Percentiles rank a stretch among this genome's conserved stretches.
phyloP scores from a whole-genome alignment of 2,113 vertebrate genomes.

The Vidua chalybeata region DNA sequence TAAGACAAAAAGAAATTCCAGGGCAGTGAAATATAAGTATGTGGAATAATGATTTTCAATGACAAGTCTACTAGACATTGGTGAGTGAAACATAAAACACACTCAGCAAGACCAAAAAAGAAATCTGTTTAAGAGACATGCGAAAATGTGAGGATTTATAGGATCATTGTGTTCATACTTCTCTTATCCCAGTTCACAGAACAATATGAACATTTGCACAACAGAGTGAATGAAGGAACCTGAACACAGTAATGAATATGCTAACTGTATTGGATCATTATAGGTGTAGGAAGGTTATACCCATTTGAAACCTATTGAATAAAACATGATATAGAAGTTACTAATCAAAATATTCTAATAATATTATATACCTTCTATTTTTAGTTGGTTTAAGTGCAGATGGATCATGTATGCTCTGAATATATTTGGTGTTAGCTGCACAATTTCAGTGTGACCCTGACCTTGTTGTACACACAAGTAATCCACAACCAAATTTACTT shows the following conservation, averaged over 20 bases:
- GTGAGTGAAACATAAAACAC: not conserved
- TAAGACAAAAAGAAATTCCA: not conserved
- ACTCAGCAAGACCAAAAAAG: not conserved
- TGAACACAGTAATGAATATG: constrained; percentile 15
- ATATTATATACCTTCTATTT: not conserved
- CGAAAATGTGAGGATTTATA: not conserved
- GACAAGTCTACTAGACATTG: not conserved
- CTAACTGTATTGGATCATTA: not conserved
- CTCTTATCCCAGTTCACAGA: not conserved
- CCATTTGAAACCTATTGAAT: constrained; percentile 13
- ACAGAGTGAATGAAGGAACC: not conserved
- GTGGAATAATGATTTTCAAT: not conserved
- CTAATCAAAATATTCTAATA: constrained; percentile 25
- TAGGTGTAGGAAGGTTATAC: not conserved
- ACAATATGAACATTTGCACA: not conserved
- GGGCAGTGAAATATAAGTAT: not conserved
- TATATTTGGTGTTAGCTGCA: not conserved
- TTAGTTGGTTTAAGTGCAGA: not conserved
- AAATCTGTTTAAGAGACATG: not conserved
- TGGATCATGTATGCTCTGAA: not conserved
- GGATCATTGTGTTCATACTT: not conserved
- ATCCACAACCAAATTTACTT: not conserved
- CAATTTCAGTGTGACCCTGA: not conserved
- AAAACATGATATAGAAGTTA: constrained; percentile 8
- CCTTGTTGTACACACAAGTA: not conserved